Conservation (phyloP, 2,888 invertebrate species). For the Synergus japonicus region DNA sequence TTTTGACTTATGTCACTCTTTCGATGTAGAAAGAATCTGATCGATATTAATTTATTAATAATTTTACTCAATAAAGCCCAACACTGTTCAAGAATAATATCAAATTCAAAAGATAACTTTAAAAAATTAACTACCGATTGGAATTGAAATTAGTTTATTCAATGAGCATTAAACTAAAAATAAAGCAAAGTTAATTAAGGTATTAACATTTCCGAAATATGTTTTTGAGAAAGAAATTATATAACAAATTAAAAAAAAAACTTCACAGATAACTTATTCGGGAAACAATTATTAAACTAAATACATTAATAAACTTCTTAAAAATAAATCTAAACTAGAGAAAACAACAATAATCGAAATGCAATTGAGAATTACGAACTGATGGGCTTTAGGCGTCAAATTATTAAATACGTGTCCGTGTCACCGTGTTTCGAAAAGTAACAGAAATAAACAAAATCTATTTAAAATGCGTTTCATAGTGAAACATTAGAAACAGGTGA, state of each 20-base stretch:
- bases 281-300: not conserved
- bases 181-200: not conserved
- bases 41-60: conserved; percentile 9
- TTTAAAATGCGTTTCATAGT: not conserved
- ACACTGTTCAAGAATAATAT: not conserved
- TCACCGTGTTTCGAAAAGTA: conserved; percentile 7
- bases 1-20: conserved; percentile 16
- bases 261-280: not conserved
- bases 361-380: not conserved
- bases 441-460: not conserved
- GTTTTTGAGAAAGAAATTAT: not conserved
- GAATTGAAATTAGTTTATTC: not conserved
- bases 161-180: not conserved
- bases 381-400: conserved; percentile 15
- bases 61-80: conserved; percentile 12
- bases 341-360: not conserved
- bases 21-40: conserved; percentile 8
- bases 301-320: not conserved
- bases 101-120: not conserved
- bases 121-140: not conserved
- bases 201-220: not conserved
- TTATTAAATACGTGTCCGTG: not conserved
- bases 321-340: not conserved
- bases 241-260: not conserved
- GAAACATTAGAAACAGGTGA: conserved; percentile 11